phyloP scores from a whole-genome alignment of 2,888 invertebrate genomes.

The Ligdia adustata region DNA sequence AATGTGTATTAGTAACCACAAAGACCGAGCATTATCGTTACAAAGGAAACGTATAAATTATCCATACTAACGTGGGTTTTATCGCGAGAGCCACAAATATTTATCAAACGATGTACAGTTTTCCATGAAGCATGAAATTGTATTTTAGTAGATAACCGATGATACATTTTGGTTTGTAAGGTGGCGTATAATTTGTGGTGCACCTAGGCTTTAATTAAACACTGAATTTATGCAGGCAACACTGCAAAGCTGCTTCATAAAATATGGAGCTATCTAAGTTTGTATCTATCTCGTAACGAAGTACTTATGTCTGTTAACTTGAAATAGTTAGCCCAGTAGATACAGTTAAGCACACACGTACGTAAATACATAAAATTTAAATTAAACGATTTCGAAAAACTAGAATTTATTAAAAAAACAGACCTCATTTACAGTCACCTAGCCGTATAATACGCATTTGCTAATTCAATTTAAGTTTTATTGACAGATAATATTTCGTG shows the following conservation, averaged over 20 bases:
- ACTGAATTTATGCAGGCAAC: conserved; percentile 31
- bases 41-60: conserved; percentile 78
- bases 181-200: conserved; percentile 31
- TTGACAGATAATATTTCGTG: too few relatives aligned
- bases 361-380: too few relatives aligned
- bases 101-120: conserved; percentile 68
- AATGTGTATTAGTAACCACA: conserved; percentile 75
- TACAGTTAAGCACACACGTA: too few relatives aligned
- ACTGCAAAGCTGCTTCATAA: conserved; percentile 32
- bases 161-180: conserved; percentile 24
- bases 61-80: conserved; percentile 60
- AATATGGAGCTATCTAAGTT: conserved; percentile 27
- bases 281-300: conserved; percentile 17
- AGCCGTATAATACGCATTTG: too few relatives aligned
- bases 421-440: too few relatives aligned
- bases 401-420: too few relatives aligned
- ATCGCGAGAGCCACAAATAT: conserved; percentile 69
- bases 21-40: conserved; percentile 78
- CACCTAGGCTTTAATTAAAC: conserved; percentile 33
- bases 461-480: too few relatives aligned
- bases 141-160: conserved; percentile 45
- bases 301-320: too few relatives aligned
- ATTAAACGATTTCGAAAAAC: too few relatives aligned
- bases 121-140: conserved; percentile 66
- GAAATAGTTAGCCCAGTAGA: too few relatives aligned